Conservation (phyloP, 2,797 vertebrate species). For the Synanceia verrucosa region DNA sequence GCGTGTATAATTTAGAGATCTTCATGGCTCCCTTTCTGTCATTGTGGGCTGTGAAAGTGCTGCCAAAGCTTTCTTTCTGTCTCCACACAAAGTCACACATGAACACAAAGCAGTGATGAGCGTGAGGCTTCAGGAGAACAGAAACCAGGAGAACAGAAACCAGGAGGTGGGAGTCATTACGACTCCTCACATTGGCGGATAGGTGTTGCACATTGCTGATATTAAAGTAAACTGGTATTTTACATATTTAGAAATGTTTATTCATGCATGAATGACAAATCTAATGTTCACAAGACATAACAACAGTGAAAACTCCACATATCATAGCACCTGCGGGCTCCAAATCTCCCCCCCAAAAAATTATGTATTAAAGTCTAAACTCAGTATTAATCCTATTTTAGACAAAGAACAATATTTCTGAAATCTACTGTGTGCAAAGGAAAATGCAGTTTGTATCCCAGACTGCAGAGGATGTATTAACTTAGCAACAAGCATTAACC, state of each 20-base stretch:
- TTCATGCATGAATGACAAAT: no score
- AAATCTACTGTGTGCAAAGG: no score
- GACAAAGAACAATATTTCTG: no score
- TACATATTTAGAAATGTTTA: no score
- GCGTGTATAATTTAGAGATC: conserved; percentile 67
- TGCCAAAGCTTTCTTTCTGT: conserved; percentile 49
- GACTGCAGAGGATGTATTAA: background rate
- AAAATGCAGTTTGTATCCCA: background rate
- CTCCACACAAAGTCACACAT: conserved; percentile 4
- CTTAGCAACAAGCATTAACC: conserved; percentile 13
- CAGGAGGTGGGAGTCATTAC: background rate
- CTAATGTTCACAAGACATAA: no score
- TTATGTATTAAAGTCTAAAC: no score
- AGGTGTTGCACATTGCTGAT: background rate
- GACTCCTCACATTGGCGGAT: conserved; percentile 9
- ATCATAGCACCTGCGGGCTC: no score
- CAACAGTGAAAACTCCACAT: no score
- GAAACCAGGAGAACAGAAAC: background rate
- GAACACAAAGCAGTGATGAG: conserved; percentile 7
- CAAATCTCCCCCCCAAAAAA: no score
- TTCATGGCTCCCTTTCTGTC: conserved; percentile 59
- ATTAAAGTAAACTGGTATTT: no score
- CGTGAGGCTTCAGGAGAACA: conserved; percentile 6
- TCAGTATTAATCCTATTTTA: no score
- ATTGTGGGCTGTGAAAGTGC: conserved; percentile 57